phyloP scores from a whole-genome alignment of 1,140 invertebrate genomes.

The Oppia nitens region DNA sequence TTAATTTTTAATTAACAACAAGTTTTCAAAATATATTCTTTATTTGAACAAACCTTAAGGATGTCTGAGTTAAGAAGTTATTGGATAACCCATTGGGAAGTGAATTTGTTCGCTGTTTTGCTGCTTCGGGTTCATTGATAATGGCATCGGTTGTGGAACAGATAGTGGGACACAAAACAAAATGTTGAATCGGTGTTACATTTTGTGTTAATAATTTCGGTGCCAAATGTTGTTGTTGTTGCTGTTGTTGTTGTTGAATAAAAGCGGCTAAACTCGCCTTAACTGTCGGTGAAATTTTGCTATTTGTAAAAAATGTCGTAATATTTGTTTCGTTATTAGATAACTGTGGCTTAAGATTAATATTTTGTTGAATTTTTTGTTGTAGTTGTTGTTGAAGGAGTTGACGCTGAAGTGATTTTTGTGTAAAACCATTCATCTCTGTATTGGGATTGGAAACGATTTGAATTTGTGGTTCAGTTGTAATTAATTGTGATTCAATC shows the following conservation, averaged over 20 bases:
- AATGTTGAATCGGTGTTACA: neutral
- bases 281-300: constrained; percentile 24
- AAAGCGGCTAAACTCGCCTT: constrained; percentile 22
- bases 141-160: constrained; percentile 6
- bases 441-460: constrained; percentile 6
- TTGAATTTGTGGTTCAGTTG: constrained; percentile 6
- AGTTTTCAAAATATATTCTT: neutral
- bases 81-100: constrained; percentile 19
- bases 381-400: constrained; percentile 49
- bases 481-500: constrained; percentile 14
- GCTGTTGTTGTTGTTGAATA: constrained; percentile 25
- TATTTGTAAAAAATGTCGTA: neutral
- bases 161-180: constrained; percentile 9
- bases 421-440: constrained; percentile 14
- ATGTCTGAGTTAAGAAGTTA: neutral
- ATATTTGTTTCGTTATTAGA: neutral
- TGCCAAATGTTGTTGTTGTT: constrained; percentile 25
- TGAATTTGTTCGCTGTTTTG: constrained; percentile 18
- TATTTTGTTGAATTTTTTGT: constrained; percentile 38
- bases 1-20: neutral
- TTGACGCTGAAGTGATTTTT: constrained; percentile 33
- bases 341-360: neutral
- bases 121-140: constrained; percentile 13
- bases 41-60: neutral
- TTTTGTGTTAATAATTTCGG: constrained; percentile 1